Conservation (phyloP, 2,797 vertebrate species). For the Acanthurus leucopareius region DNA sequence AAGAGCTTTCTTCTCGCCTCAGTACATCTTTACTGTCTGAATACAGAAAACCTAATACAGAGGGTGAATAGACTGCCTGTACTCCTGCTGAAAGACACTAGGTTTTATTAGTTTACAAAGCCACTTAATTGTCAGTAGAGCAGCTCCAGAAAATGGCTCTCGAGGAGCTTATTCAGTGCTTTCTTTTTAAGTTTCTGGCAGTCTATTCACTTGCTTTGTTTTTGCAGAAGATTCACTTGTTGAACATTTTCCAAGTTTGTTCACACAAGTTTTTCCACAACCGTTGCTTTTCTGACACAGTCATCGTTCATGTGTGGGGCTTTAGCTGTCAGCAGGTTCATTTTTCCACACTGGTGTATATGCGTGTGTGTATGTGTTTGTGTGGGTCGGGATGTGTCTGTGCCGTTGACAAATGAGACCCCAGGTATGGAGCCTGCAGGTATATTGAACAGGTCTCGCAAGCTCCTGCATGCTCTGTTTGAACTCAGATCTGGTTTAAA, state of each 20-base stretch:
- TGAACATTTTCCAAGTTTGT: slow-evolving; percentile 56
- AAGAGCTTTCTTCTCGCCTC: slow-evolving; percentile 35
- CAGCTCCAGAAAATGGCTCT: slow-evolving; percentile 33
- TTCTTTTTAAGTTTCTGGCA: slow-evolving; percentile 25
- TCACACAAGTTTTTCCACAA: slow-evolving; percentile 54
- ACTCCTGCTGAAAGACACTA: slow-evolving; percentile 35
- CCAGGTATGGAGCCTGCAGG: slow-evolving; percentile 73
- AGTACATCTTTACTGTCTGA: slow-evolving; percentile 51
- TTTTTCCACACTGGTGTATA: slow-evolving; percentile 70
- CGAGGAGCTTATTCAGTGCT: slow-evolving; percentile 19
- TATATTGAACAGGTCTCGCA: slow-evolving; percentile 54
- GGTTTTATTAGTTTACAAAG: slow-evolving; percentile 61
- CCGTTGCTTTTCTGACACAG: slow-evolving; percentile 45
- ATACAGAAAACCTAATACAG: slow-evolving; percentile 49
- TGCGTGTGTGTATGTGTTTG: slow-evolving; percentile 24
- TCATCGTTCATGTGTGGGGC: slow-evolving; percentile 55
- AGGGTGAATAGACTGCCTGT: slow-evolving; percentile 53
- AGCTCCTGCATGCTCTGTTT: slow-evolving; percentile 62
- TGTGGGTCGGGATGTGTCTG: slow-evolving; percentile 30
- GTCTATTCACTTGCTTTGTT: slow-evolving; percentile 38
- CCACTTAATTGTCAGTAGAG: slow-evolving; percentile 42
- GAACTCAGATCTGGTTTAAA: slow-evolving; percentile 51
- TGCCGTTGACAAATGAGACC: slow-evolving; percentile 65
- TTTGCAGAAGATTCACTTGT: slow-evolving; percentile 40
- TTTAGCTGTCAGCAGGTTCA: slow-evolving; percentile 58